These are phyloP conservation scores for Polietes domitor DNA, from an alignment of 2,888 invertebrate species.

Conservation along the genomic window DNA sequence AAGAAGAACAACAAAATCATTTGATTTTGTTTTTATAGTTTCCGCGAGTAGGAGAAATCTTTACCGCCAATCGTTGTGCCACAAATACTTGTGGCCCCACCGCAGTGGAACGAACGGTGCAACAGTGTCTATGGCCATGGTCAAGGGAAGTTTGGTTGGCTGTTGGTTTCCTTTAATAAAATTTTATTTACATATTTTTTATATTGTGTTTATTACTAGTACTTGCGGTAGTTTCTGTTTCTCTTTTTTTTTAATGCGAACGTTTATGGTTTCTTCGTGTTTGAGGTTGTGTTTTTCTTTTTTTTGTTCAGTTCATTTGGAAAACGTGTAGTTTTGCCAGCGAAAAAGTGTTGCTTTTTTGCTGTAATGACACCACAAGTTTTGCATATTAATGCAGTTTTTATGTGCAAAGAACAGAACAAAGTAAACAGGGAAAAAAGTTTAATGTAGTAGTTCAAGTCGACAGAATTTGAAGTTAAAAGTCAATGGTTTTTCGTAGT, in stretches of 20 bases:
- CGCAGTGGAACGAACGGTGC: too few species aligned
- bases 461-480: too few species aligned
- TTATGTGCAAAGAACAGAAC: background rate
- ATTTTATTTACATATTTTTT: conserved; percentile 32
- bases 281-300: conserved; percentile 5
- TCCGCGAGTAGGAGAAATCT: background rate
- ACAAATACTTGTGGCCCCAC: background rate
- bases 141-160: background rate
- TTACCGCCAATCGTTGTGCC: background rate
- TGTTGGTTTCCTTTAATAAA: conserved; percentile 16
- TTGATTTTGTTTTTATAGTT: background rate
- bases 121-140: background rate
- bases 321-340: background rate
- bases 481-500: too few species aligned
- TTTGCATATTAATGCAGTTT: conserved; percentile 1
- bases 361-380: background rate
- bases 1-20: background rate
- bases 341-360: background rate
- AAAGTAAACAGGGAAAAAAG: background rate
- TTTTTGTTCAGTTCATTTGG: conserved; percentile 26
- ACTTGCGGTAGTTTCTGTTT: background rate
- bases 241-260: background rate
- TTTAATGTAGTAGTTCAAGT: too few species aligned
- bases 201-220: conserved; percentile 10
- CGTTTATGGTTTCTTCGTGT: background rate